These are phyloP conservation scores for Ceyx cyanopectus DNA, from an alignment of 2,113 vertebrate genomes.

Conservation along the genomic window DNA sequence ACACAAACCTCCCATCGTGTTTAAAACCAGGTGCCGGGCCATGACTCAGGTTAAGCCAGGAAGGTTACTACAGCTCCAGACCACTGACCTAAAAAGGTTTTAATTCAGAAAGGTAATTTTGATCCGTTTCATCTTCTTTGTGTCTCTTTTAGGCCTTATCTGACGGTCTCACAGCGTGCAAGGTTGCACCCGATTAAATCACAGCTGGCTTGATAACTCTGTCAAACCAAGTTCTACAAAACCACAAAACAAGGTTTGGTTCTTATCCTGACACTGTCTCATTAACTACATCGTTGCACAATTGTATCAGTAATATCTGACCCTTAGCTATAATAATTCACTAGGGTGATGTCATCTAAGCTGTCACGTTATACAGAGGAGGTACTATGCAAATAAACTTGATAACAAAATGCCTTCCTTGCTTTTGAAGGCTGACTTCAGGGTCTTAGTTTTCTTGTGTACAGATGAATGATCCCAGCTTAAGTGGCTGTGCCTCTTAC, in stretches of 20 bases:
- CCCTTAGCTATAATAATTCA: constrained; percentile 66
- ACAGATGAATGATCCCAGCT: not conserved
- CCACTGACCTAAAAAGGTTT: not conserved
- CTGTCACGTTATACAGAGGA: not conserved
- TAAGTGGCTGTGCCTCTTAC: not conserved
- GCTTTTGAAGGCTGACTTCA: constrained; percentile 48
- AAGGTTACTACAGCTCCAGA: not conserved
- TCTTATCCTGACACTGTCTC: constrained; percentile 40
- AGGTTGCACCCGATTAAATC: not conserved
- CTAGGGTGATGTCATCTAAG: constrained; percentile 39
- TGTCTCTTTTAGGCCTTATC: not conserved
- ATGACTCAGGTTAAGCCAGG: not conserved
- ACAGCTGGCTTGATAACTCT: not conserved
- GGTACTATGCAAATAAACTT: constrained; percentile 49
- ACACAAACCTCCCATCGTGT: not conserved
- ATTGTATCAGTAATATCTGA: constrained; percentile 61
- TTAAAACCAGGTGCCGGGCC: not conserved
- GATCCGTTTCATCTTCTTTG: not conserved
- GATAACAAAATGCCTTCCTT: constrained; percentile 36
- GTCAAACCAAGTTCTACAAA: constrained; percentile 28
- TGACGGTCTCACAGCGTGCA: not conserved
- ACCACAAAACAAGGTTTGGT: constrained; percentile 50
- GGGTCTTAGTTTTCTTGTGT: constrained; percentile 13
- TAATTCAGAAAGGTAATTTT: not conserved
- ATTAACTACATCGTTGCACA: constrained; percentile 41